Percentiles rank a stretch among this genome's conserved stretches.
Conservation (phyloP, 2,113 vertebrate species). For the Camelus bactrianus region DNA sequence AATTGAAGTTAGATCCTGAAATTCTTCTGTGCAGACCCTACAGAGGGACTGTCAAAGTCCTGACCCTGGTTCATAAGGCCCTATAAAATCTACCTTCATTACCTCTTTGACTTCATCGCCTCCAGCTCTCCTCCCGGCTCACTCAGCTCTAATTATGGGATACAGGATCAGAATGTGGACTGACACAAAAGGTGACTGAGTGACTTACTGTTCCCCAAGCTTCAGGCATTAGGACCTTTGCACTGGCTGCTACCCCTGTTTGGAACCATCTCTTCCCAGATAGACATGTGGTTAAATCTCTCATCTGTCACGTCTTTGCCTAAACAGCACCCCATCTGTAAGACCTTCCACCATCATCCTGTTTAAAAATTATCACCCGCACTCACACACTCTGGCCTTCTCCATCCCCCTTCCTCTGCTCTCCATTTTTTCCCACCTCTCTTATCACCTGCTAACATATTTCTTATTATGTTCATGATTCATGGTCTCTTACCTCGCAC, state of each 20-base stretch:
- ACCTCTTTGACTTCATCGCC: neutral
- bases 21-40: neutral
- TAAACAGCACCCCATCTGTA: neutral
- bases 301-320: neutral
- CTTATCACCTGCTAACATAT: neutral
- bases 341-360: neutral
- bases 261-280: neutral
- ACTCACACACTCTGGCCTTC: neutral
- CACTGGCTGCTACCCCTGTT: too few relatives aligned
- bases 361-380: neutral
- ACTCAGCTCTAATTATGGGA: neutral
- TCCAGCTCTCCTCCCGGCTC: neutral
- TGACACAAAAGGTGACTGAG: neutral
- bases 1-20: neutral
- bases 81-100: neutral
- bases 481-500: neutral
- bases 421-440: neutral
- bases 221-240: neutral
- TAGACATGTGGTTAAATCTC: neutral
- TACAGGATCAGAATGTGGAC: neutral
- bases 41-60: neutral
- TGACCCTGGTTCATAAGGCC: neutral
- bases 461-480: neutral
- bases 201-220: neutral
- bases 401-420: neutral